phyloP scores from a whole-genome alignment of 64 coral and sea anemone species.

The Dendronephthya gigantea region DNA sequence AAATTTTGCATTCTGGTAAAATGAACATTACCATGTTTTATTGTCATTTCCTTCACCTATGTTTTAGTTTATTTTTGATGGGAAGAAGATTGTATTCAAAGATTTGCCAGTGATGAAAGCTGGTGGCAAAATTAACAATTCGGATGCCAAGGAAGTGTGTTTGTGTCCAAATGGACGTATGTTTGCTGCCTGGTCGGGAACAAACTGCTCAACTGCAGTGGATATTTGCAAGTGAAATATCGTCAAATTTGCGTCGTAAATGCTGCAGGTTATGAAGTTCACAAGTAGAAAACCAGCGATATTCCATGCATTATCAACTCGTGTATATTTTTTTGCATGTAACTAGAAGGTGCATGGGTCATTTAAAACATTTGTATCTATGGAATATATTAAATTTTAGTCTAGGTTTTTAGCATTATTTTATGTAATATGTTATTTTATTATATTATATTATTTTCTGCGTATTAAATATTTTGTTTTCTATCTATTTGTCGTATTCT shows the following conservation, averaged over 20 bases:
- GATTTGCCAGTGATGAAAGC: background rate
- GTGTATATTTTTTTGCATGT: background rate
- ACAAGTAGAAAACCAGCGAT: background rate
- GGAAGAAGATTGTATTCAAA: constrained; percentile 41
- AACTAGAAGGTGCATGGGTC: background rate
- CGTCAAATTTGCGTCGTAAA: background rate
- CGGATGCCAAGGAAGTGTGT: constrained; percentile 49
- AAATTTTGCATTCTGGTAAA: no score
- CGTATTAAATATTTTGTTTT: background rate
- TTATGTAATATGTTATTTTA: no score
- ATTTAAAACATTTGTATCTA: no score
- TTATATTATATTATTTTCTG: background rate
- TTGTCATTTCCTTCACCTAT: no score
- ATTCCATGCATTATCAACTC: no score
- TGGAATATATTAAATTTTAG: no score
- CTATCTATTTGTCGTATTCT: no score
- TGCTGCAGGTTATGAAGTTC: no score
- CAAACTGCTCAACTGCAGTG: constrained; percentile 22
- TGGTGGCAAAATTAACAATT: background rate
- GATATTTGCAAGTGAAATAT: background rate
- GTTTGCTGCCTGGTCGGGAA: constrained; percentile 37
- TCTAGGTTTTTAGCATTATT: no score
- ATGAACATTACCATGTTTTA: no score
- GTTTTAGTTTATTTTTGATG: constrained; percentile 37
- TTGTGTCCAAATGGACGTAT: constrained; percentile 51